Base-by-base conservation (phyloP, 2,797 vertebrate genomes). In the Argentina silus region DNA sequence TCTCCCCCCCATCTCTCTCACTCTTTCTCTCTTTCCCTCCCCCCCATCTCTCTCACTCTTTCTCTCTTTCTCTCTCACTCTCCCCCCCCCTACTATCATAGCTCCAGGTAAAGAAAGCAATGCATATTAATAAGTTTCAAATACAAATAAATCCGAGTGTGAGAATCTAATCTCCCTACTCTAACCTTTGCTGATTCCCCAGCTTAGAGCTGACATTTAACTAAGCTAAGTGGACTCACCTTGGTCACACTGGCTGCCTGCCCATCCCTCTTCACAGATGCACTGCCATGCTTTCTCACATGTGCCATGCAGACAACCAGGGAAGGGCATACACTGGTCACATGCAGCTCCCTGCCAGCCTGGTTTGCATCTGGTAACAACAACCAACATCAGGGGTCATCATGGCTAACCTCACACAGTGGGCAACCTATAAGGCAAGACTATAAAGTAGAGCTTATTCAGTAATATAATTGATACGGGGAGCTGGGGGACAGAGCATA, bases 201-300 rank as follows among this genome's bases (percentile, higher is more conserved):
- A 14, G 60, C 21, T n/a, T 23, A 42, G 27, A 1, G 8, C 60
- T 42, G 19, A 61, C 27, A 42, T 60, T 36, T 61, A 15, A 14
- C 27, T 36, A 15, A n/a, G 60, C 15, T 7, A 73, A 76, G 79
- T 78, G 66, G 71, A 72, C 94, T 92, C 85, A 98, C 98, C 96
- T 93, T 90, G 95, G 84, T 98, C 93, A 79, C 98, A 99, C 76
- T 94, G 93, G 80, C 92, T 94, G 70, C 97, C 97, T 12, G 94
- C 90, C 98, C 98, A 99, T 63, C 97, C 97, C 0, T 95, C 93
- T 14, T 95, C 83, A 36, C 98, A 99, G 66, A 94, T 0, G 74
- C 98, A 99, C 84, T 98, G 95, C 95, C 97, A 96, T 44, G 97
- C 94, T 65, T 93, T 94, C 77, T 90, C 83, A 67, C 98, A 99